A percentile compares a stretch with the other conserved stretches of the same genome.
Evolutionary conservation across 2,888 invertebrate genomes (phyloP).

Genomic region (Dugesia japonica): DNA sequence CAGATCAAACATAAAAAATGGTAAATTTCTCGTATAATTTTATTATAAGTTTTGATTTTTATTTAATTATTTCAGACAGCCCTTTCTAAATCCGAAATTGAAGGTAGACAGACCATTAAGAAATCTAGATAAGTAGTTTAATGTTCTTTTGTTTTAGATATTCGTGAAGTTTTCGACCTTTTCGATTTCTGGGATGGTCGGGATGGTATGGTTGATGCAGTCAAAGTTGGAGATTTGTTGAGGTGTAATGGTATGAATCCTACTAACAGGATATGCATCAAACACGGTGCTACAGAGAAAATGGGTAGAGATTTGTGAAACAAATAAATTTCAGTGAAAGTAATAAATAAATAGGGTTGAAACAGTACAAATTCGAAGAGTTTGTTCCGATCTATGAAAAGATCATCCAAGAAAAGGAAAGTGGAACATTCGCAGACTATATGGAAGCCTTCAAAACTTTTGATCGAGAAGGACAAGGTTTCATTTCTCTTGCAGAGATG

Average conservation of each 20-base stretch:
- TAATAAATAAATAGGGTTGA: too few species aligned
- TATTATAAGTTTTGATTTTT: too few species aligned
- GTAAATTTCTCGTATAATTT: too few species aligned
- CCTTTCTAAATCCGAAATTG: too few species aligned
- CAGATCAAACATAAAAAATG: too few species aligned
- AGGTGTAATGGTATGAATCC: conserved; percentile 42
- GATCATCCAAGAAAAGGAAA: conserved; percentile 87
- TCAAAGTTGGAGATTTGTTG: conserved; percentile 42
- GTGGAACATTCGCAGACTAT: conserved; percentile 94
- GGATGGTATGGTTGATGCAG: conserved; percentile 42
- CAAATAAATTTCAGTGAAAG: too few species aligned
- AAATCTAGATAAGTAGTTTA: too few species aligned
- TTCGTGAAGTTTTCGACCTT: conserved; percentile 42
- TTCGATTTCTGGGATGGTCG: conserved; percentile 46
- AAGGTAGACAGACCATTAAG: too few species aligned
- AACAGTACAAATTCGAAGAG: conserved; percentile 79
- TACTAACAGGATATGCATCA: conserved; percentile 38
- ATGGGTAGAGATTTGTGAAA: conserved; percentile 38
- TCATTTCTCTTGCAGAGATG: conserved; percentile 87
- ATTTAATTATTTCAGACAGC: too few species aligned
- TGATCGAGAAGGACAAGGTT: conserved; percentile 92
- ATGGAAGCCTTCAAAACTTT: conserved; percentile 96
- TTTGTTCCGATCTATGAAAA: conserved; percentile 95
- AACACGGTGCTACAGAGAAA: conserved; percentile 40
- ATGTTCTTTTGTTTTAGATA: conserved; percentile 37